Conservation (phyloP, 2,888 invertebrate genomes). For the Diaperis boleti region DNA sequence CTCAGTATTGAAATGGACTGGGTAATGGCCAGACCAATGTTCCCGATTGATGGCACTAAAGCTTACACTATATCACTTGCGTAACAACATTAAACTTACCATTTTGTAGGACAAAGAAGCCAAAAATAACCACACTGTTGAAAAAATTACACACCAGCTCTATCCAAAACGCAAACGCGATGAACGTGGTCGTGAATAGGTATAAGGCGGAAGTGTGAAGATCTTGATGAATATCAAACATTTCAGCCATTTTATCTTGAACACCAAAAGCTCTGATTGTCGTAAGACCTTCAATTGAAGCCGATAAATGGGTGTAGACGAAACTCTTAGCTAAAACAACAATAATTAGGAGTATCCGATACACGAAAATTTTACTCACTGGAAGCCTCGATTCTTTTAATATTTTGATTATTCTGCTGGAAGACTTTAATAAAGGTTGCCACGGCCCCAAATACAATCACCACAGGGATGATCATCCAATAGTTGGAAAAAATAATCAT, state of each 20-base stretch:
- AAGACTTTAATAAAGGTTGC: constrained; percentile 77
- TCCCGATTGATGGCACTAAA: constrained; percentile 49
- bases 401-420: constrained; percentile 78
- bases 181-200: constrained; percentile 73
- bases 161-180: constrained; percentile 77
- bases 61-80: no score
- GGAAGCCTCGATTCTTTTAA: constrained; percentile 78
- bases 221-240: constrained; percentile 74
- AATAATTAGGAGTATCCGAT: no score
- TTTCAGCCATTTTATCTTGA: constrained; percentile 71
- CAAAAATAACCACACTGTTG: constrained; percentile 73
- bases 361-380: constrained; percentile 73
- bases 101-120: constrained; percentile 73
- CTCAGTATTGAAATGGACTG: constrained; percentile 62
- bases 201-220: constrained; percentile 81
- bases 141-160: constrained; percentile 77
- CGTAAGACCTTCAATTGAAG: constrained; percentile 80
- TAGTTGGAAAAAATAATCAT: constrained; percentile 69
- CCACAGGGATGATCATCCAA: constrained; percentile 76
- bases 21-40: constrained; percentile 63
- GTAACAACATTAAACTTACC: constrained; percentile 57
- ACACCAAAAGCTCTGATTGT: constrained; percentile 81
- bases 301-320: constrained; percentile 80
- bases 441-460: constrained; percentile 74
- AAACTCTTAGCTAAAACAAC: constrained; percentile 79